Evolutionary conservation across 2,797 vertebrate species (phyloP).

Genomic region (Liparis tanakae): DNA sequence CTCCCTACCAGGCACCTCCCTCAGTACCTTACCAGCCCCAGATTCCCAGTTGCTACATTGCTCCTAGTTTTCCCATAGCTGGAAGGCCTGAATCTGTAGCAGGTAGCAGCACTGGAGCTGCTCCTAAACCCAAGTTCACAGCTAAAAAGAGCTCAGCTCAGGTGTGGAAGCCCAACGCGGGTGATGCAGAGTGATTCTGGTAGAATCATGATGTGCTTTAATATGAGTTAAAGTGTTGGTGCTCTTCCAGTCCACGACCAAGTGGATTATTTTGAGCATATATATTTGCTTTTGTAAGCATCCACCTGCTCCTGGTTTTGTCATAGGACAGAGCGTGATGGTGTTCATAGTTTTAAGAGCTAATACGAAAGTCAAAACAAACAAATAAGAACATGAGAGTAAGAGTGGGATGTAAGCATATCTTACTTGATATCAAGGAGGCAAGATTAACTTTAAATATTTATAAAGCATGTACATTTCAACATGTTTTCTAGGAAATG

Average conservation of each 20-base stretch:
- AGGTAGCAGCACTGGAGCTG: slow-evolving; percentile 73
- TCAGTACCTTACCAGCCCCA: slow-evolving; percentile 75
- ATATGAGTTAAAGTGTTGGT: slow-evolving; percentile 47
- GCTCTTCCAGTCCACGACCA: slow-evolving; percentile 35
- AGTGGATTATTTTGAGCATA: slow-evolving; percentile 35
- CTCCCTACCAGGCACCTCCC: slow-evolving; percentile 75
- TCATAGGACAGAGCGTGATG: slow-evolving; percentile 21
- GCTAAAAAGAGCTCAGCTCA: slow-evolving; percentile 94
- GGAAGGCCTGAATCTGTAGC: slow-evolving; percentile 85
- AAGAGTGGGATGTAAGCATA: slow-evolving; percentile 37
- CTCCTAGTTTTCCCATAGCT: slow-evolving; percentile 78
- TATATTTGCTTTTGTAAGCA: slow-evolving; percentile 24
- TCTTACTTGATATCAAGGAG: slow-evolving; percentile 33
- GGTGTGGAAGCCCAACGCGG: slow-evolving; percentile 94
- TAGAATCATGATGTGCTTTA: slow-evolving; percentile 70
- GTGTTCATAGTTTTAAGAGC: slow-evolving; percentile 34
- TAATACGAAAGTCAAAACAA: slow-evolving; percentile 1
- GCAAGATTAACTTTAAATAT: slow-evolving; percentile 20
- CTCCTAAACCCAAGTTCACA: slow-evolving; percentile 95
- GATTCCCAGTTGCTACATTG: slow-evolving; percentile 79
- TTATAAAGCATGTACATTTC: slow-evolving; percentile 44
- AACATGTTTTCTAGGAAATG: slow-evolving; percentile 11
- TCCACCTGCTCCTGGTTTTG: slow-evolving; percentile 13
- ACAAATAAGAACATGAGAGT: slow-evolving; percentile 19
- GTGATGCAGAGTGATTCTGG: slow-evolving; percentile 84